Percentiles rank a stretch among this genome's conserved stretches.
Conservation (phyloP, 2,888 invertebrate species). For the Podabrus alpinus region DNA sequence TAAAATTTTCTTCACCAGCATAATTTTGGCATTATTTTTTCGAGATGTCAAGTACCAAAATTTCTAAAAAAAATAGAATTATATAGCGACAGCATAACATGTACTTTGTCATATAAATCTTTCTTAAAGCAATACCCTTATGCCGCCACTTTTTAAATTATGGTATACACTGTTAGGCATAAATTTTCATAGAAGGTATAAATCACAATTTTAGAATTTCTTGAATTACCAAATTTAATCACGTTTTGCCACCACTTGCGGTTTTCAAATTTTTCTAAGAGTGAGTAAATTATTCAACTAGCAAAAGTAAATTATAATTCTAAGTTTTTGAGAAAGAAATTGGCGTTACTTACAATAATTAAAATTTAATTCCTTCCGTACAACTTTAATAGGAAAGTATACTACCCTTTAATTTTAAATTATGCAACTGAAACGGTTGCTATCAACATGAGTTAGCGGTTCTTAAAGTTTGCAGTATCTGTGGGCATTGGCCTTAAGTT, state of each 20-base stretch:
- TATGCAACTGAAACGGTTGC: not conserved
- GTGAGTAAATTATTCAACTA: not conserved
- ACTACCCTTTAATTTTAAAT: not conserved
- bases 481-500: constrained; percentile 45
- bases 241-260: not conserved
- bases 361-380: not conserved
- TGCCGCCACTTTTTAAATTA: constrained; percentile 5
- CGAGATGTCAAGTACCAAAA: not conserved
- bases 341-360: not conserved
- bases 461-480: constrained; percentile 35
- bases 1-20: not conserved
- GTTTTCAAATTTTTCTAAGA: not conserved
- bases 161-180: constrained; percentile 2
- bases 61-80: not conserved
- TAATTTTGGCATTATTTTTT: not conserved
- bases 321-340: not conserved
- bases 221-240: constrained; percentile 2
- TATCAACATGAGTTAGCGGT: constrained; percentile 32
- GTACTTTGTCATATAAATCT: constrained; percentile 5
- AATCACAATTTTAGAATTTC: constrained; percentile 1
- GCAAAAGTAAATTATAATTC: not conserved
- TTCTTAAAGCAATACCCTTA: constrained; percentile 5
- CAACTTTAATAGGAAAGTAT: not conserved
- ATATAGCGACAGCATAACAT: constrained; percentile 1
- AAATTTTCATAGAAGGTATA: constrained; percentile 4